These are phyloP conservation scores for Perccottus glenii DNA, from an alignment of 2,113 vertebrate genomes.

Conservation along the genomic window DNA sequence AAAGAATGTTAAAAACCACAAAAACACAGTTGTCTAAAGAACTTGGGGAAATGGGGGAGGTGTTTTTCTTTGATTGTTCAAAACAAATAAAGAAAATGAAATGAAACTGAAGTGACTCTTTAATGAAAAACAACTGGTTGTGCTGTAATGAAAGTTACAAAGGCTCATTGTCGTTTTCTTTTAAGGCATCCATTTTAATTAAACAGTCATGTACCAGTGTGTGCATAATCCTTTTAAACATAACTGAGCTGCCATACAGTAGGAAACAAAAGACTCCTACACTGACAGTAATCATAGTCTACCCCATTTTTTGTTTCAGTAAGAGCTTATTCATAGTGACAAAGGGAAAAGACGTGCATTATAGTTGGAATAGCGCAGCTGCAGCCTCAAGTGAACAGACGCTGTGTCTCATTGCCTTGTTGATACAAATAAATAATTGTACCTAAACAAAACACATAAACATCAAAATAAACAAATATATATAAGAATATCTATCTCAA, in stretches of 20 bases:
- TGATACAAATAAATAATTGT: conserved; percentile 24
- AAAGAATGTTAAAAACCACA: no score
- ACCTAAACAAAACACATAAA: conserved; percentile 29
- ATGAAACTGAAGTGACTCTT: neutral
- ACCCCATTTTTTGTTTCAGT: conserved; percentile 20
- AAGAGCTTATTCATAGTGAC: conserved; percentile 32
- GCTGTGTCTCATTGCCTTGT: conserved; percentile 29
- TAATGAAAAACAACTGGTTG: neutral
- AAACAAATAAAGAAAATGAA: neutral
- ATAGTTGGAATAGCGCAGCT: conserved; percentile 53
- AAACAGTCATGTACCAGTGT: conserved; percentile 22
- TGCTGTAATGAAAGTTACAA: neutral
- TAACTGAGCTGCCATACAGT: conserved; percentile 28
- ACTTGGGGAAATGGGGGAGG: no score
- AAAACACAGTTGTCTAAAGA: no score
- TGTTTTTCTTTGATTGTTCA: no score
- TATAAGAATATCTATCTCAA: conserved; percentile 48
- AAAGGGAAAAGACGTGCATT: conserved; percentile 28
- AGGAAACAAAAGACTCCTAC: conserved; percentile 26
- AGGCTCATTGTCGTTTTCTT: neutral
- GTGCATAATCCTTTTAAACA: conserved; percentile 36
- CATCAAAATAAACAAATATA: neutral
- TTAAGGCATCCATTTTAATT: conserved; percentile 21
- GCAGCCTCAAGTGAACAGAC: conserved; percentile 27
- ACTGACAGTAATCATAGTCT: conserved; percentile 15